These are phyloP conservation scores for Acestrorhynchus altus DNA, from an alignment of 2,797 vertebrate species.

Conservation along the genomic window DNA sequence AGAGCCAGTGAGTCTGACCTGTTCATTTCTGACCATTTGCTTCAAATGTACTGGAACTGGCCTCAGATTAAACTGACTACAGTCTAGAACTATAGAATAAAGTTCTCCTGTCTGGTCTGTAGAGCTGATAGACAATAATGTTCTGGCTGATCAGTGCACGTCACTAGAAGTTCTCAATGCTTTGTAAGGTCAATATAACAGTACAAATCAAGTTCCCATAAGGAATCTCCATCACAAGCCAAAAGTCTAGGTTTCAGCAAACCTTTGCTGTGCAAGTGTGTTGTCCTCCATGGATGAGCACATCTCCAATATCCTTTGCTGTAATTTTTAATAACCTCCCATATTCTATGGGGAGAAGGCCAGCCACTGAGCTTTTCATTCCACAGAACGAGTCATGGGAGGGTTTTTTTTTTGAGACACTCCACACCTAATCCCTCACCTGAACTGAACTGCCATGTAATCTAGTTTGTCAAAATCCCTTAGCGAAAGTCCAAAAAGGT, in stretches of 20 bases:
- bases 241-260: neutral
- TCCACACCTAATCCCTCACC: slow-evolving; percentile 34
- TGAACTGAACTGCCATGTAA: slow-evolving; percentile 55
- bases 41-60: too few species aligned
- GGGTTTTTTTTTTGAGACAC: slow-evolving; percentile 39
- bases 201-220: too few species aligned
- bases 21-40: too few species aligned
- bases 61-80: too few species aligned
- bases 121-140: too few species aligned
- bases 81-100: too few species aligned
- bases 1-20: too few species aligned
- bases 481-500: slow-evolving; percentile 32
- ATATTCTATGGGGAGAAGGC: slow-evolving; percentile 12
- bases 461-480: slow-evolving; percentile 60
- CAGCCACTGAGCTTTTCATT: slow-evolving; percentile 37
- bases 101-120: too few species aligned
- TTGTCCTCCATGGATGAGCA: neutral
- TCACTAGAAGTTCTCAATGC: too few species aligned
- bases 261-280: neutral
- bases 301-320: slow-evolving; percentile 19
- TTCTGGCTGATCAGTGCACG: too few species aligned
- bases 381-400: slow-evolving; percentile 21
- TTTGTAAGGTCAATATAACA: too few species aligned
- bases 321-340: neutral
- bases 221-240: too few species aligned